These are phyloP conservation scores for Onychomys arenicola DNA, from an alignment of 2,797 vertebrate species.

Conservation along the genomic window DNA sequence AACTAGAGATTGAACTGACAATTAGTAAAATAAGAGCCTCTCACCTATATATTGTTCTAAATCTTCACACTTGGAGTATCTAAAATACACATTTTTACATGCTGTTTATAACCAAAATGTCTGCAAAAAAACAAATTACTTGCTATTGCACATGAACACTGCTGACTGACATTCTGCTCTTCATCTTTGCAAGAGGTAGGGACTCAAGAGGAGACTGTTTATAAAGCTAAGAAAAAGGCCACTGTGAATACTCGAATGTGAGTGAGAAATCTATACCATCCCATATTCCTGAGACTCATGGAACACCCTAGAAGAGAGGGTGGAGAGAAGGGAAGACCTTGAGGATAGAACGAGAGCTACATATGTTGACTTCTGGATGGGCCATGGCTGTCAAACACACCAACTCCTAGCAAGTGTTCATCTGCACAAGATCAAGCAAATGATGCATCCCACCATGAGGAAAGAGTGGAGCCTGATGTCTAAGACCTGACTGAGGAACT, in stretches of 20 bases:
- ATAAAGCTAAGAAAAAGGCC: not conserved
- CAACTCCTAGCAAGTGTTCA: too few species aligned
- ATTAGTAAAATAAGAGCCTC: not conserved
- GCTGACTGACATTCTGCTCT: not conserved
- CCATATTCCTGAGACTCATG: not conserved
- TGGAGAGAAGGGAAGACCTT: not conserved
- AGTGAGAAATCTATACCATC: not conserved
- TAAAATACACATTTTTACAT: not conserved
- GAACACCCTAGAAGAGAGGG: not conserved
- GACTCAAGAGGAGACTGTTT: not conserved
- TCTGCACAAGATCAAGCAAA: not conserved
- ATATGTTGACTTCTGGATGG: not conserved
- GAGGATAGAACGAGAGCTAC: not conserved
- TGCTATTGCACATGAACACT: not conserved
- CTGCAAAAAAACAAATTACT: not conserved
- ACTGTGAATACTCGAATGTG: not conserved
- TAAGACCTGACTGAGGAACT: not conserved
- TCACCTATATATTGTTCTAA: not conserved
- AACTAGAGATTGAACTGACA: not conserved
- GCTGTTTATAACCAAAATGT: not conserved
- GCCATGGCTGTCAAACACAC: not conserved
- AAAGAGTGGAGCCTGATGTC: not conserved
- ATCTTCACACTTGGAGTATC: not conserved
- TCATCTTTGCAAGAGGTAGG: not conserved
- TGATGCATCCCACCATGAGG: not conserved